Conservation (phyloP, 2,797 vertebrate species). For the Nannoperca australis region DNA sequence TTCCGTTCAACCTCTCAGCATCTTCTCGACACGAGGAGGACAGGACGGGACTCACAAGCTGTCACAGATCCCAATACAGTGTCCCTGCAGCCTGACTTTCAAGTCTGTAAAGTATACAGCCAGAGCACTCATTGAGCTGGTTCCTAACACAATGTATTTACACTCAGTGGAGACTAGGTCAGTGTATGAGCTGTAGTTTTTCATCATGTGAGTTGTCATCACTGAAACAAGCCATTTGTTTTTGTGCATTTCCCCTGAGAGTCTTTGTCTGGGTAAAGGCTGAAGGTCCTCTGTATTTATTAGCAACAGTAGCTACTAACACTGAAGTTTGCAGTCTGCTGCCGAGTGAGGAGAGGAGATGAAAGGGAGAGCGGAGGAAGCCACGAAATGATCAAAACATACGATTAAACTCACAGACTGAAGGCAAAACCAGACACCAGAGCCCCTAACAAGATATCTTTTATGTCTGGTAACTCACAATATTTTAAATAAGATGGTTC, state of each 20-base stretch:
- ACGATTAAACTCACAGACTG: constrained; percentile 58
- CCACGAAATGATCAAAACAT: constrained; percentile 62
- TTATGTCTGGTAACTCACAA: constrained; percentile 14
- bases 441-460: constrained; percentile 31
- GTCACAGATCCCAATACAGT: constrained; percentile 32
- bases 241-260: constrained; percentile 59
- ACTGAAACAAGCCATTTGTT: constrained; percentile 73
- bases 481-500: constrained; percentile 31
- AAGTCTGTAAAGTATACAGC: constrained; percentile 55
- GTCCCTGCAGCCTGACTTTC: constrained; percentile 58
- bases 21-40: constrained; percentile 63
- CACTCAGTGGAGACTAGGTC: constrained; percentile 58
- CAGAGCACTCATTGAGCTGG: constrained; percentile 27
- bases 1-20: constrained; percentile 74
- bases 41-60: constrained; percentile 49
- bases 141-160: constrained; percentile 65
- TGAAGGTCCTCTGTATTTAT: constrained; percentile 77
- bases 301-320: constrained; percentile 84
- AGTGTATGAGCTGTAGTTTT: constrained; percentile 46
- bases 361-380: constrained; percentile 66
- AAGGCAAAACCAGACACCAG: constrained; percentile 74
- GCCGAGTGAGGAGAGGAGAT: constrained; percentile 65
- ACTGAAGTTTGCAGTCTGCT: constrained; percentile 64
- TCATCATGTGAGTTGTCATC: constrained; percentile 68
- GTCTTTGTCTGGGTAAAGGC: constrained; percentile 68